Evolutionary conservation across 2,797 vertebrate species (phyloP).

Genomic region (Aldrovandia affinis): DNA sequence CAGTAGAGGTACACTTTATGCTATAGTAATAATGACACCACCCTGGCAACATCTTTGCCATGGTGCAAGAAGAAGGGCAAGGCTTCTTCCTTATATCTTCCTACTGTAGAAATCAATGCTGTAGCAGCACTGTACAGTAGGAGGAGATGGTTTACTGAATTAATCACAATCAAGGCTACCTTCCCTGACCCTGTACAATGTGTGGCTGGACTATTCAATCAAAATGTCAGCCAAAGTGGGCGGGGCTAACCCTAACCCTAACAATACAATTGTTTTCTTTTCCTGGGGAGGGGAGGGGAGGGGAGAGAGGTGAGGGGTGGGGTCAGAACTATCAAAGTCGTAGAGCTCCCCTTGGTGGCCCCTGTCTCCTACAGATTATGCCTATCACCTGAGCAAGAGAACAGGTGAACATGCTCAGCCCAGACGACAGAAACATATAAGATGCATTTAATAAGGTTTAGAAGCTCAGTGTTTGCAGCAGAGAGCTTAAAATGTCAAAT

Average conservation of each 20-base stretch:
- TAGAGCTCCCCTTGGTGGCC: no score
- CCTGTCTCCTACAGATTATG: no score
- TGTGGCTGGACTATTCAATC: background rate
- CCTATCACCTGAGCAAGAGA: background rate
- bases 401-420: background rate
- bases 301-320: no score
- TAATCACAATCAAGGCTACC: background rate
- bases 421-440: background rate
- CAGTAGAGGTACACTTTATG: background rate
- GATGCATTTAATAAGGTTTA: background rate
- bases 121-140: background rate
- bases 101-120: background rate
- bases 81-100: background rate
- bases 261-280: background rate
- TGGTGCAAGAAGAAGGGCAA: background rate
- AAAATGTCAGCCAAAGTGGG: background rate
- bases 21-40: background rate
- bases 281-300: background rate
- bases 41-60: background rate
- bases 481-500: background rate
- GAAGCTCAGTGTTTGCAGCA: background rate
- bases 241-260: no score
- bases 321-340: no score
- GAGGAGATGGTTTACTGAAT: background rate
- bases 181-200: background rate